A percentile compares a stretch with the other conserved stretches of the same genome.
Conservation (phyloP, 2,113 vertebrate genomes). For the Marmota flaviventris region DNA sequence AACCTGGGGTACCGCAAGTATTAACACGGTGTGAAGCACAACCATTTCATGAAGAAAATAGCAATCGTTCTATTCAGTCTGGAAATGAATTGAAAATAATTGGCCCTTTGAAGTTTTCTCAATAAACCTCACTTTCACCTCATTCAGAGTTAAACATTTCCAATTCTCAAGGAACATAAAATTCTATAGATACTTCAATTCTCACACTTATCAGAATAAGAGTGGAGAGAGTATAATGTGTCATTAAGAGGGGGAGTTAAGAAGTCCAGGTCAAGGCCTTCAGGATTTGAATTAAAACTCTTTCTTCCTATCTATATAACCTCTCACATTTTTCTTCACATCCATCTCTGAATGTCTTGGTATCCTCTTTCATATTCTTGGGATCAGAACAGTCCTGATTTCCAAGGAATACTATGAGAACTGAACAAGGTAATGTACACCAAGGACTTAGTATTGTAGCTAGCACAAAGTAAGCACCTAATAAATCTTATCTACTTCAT, state of each 20-base stretch:
- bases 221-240: background rate
- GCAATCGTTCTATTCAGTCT: constrained; percentile 5
- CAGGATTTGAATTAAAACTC: background rate
- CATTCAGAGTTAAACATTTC: constrained; percentile 22
- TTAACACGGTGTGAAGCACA: background rate
- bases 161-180: constrained; percentile 27
- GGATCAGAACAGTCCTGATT: background rate
- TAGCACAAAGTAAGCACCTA: background rate
- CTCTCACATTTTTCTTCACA: background rate
- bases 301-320: background rate
- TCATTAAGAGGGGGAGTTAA: background rate
- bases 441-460: background rate
- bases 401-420: background rate
- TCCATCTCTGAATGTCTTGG: background rate
- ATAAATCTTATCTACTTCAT: background rate
- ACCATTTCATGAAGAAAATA: background rate
- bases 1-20: background rate
- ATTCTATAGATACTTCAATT: background rate
- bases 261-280: background rate
- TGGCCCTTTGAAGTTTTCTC: background rate
- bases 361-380: background rate
- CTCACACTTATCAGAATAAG: background rate
- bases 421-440: background rate
- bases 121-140: constrained; percentile 30
- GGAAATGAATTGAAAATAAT: constrained; percentile 56